Percentiles rank a stretch among this genome's conserved stretches.
Conservation (phyloP, 2,113 vertebrate genomes). For the Lonchura striata region DNA sequence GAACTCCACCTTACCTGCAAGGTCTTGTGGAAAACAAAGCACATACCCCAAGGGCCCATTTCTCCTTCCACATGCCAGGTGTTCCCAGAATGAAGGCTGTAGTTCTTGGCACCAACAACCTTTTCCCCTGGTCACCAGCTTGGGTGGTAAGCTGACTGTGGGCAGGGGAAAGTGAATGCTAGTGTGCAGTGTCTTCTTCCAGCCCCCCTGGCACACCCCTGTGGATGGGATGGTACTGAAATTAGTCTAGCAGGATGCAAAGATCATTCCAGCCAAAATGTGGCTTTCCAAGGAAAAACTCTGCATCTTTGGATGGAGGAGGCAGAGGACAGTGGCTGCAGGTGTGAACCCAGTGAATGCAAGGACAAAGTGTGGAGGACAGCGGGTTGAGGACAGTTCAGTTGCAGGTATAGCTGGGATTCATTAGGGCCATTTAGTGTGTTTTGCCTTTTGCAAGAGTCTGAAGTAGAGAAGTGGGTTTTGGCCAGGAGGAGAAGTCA, state of each 20-base stretch:
- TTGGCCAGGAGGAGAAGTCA: conserved; percentile 40
- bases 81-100: not conserved
- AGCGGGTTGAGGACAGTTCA: not conserved
- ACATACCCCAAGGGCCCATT: not conserved
- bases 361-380: not conserved
- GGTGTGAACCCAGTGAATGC: not conserved
- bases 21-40: not conserved
- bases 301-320: not conserved
- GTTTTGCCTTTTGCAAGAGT: not conserved
- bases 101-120: not conserved
- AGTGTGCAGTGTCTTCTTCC: not conserved
- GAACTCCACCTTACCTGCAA: not conserved
- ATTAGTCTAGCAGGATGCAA: not conserved
- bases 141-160: not conserved
- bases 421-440: not conserved
- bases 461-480: conserved; percentile 23
- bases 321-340: not conserved
- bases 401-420: not conserved
- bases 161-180: not conserved
- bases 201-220: not conserved
- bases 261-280: not conserved
- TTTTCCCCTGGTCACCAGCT: not conserved
- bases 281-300: not conserved
- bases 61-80: not conserved
- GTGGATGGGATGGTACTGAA: not conserved